Conservation (phyloP, 2,113 vertebrate species). For the Lepidiolamprologus cunningtoni region DNA sequence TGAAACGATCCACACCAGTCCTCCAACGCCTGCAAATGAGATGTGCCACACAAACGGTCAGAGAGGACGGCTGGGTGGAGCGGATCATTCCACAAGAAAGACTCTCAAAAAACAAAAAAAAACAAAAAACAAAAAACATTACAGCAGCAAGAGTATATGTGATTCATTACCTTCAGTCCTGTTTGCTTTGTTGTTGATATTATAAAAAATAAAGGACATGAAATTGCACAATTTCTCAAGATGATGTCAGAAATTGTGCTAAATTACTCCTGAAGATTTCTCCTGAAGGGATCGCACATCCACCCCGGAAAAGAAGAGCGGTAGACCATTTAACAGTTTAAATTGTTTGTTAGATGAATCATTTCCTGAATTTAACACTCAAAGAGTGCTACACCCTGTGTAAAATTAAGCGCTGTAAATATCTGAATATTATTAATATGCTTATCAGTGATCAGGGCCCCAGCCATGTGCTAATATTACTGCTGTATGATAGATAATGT, state of each 20-base stretch:
- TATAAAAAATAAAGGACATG: background rate
- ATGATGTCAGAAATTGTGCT: background rate
- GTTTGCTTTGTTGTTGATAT: background rate
- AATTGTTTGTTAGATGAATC: background rate
- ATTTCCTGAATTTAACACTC: background rate
- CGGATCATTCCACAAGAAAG: background rate
- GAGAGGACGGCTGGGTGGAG: background rate
- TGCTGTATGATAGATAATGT: background rate
- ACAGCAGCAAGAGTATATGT: background rate
- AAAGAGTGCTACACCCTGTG: background rate
- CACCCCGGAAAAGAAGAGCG: background rate
- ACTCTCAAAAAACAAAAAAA: background rate
- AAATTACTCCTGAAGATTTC: background rate
- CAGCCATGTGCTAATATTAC: background rate
- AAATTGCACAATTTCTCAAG: background rate
- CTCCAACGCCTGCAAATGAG: background rate
- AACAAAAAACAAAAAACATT: accelerated
- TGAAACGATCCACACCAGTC: background rate
- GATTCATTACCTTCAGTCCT: background rate
- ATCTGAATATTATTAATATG: background rate
- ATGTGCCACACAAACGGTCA: background rate
- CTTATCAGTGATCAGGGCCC: background rate
- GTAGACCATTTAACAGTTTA: background rate
- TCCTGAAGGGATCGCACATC: background rate
- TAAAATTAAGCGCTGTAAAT: background rate